Base-by-base conservation (phyloP, 2,113 vertebrate genomes). In the Cyphomyrus plagiostoma region DNA sequence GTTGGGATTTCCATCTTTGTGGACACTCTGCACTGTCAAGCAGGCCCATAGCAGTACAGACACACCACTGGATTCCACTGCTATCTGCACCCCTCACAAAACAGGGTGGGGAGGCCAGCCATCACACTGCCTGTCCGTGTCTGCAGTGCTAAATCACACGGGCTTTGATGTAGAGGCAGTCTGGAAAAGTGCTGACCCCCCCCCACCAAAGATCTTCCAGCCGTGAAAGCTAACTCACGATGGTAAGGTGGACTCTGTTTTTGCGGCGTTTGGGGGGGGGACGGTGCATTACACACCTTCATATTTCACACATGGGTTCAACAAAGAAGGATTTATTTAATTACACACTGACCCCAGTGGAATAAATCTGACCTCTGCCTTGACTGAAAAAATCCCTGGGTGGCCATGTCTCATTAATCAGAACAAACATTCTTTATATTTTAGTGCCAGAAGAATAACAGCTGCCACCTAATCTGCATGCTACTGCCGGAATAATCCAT, bases 321-420 rank as follows among this genome's bases (percentile, higher is more conserved):
- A 89, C 42, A 80, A 53, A 62, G 19, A 58, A 56, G 39, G 77
- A 89, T 89, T 89, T 39, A 48, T 89, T 89, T 89, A 56, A 58
- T 56, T 83, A n/a, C 77, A 56, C 39, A 53, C 70, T 53, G 53
- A 56, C 39, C 23, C 50, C 74, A 45, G 30, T 30, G 48, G 15
- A 45, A 49, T 19, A 53, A 82, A 87, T 10, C 13, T 48, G 39
- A 56, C 35, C 80, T 84, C 74, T 19, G 30, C 17, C 83, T 85
- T 35, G 56, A 46, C 48, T 58, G 19, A 62, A 62, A 48, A 26
- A 56, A 56, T 23, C 30, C 52, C 26, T 26, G 46, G 46, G 46
- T 4, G 15, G 26, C 13, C 6, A 39, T 23, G 48, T 89, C 48
- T 80, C 48, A 50, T 77, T 88, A 52, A 80, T 30, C 15, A 39